Conservation (phyloP, 2,888 invertebrate species). For the Dryococelus australis region DNA sequence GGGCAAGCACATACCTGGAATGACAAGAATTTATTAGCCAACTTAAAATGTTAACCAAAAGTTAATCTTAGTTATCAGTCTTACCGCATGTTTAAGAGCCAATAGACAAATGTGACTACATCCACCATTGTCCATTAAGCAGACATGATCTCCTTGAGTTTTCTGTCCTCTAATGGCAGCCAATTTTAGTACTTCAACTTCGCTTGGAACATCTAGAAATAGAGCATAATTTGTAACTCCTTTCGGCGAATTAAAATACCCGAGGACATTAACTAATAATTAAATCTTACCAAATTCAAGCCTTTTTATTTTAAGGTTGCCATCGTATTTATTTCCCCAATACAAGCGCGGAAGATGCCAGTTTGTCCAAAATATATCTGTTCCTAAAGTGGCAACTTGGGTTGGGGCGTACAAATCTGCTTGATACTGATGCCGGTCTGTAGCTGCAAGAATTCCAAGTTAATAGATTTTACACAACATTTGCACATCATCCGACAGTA, state of each 20-base stretch:
- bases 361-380: slow-evolving; percentile 75
- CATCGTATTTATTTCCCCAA: slow-evolving; percentile 65
- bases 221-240: too few species aligned
- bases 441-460: slow-evolving; percentile 29
- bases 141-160: slow-evolving; percentile 61
- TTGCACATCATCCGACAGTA: not conserved
- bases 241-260: too few species aligned
- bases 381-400: slow-evolving; percentile 67
- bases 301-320: slow-evolving; percentile 55
- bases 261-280: too few species aligned
- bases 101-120: slow-evolving; percentile 80
- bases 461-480: not conserved
- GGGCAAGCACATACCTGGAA: slow-evolving; percentile 61
- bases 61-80: not conserved
- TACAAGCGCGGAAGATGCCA: slow-evolving; percentile 64
- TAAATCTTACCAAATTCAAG: slow-evolving; percentile 56
- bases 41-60: too few species aligned
- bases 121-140: slow-evolving; percentile 66
- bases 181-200: slow-evolving; percentile 59
- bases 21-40: not conserved
- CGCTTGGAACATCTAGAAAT: slow-evolving; percentile 52
- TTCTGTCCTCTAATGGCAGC: slow-evolving; percentile 60
- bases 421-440: slow-evolving; percentile 36
- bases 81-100: slow-evolving; percentile 20
- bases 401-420: slow-evolving; percentile 56